Conservation (phyloP, 2,888 invertebrate species). For the Trachelus iudaicus region DNA sequence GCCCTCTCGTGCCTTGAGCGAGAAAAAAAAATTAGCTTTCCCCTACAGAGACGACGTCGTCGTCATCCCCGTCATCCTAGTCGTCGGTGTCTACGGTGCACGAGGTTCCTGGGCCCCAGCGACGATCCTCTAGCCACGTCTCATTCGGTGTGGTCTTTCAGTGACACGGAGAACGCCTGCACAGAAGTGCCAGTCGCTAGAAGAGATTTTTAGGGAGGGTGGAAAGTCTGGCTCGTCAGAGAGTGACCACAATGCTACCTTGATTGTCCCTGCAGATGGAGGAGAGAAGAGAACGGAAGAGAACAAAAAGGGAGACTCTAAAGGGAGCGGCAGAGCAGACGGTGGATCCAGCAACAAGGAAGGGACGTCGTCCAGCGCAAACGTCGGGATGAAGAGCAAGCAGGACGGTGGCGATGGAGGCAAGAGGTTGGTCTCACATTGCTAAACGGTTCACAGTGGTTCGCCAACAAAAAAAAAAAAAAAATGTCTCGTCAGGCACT, state of each 20-base stretch:
- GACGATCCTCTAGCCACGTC: background rate
- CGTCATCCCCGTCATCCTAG: background rate
- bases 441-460: conserved; percentile 48
- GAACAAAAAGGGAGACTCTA: conserved; percentile 59
- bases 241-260: conserved; percentile 58
- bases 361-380: conserved; percentile 60
- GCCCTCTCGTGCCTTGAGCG: background rate
- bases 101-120: background rate
- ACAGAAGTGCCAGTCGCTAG: background rate
- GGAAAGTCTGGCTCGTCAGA: conserved; percentile 47
- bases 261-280: conserved; percentile 59
- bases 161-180: background rate
- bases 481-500: conserved; percentile 1
- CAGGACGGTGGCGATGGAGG: conserved; percentile 68
- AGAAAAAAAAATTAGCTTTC: background rate
- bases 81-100: background rate
- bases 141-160: background rate
- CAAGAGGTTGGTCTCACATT: conserved; percentile 69
- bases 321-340: conserved; percentile 63
- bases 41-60: conserved; percentile 1
- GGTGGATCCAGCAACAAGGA: conserved; percentile 55
- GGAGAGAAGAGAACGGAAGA: conserved; percentile 64
- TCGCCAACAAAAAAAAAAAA: conserved; percentile 18
- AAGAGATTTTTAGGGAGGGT: conserved; percentile 26
- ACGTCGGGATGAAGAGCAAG: conserved; percentile 69